Evolutionary conservation across 2,113 vertebrate species (phyloP), one percentile per base, ranked within the genome.

Genomic region (Psittacula cyanocephala): DNA sequence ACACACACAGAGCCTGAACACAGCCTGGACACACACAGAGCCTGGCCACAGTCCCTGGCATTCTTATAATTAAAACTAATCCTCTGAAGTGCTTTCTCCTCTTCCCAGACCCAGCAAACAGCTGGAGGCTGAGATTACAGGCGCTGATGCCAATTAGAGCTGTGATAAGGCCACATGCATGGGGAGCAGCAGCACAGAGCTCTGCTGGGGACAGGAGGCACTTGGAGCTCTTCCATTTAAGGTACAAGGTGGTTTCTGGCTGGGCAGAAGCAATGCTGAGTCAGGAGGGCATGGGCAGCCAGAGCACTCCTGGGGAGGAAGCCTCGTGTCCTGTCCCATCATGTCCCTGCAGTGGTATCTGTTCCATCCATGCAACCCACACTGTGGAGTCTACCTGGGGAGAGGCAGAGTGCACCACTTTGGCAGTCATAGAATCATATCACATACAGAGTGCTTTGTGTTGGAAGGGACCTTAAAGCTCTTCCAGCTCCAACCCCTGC

Each of bases 71-170:
- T 79, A 60, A 43, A 8, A 82, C 87, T 29, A 95, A 96, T 91
- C 91, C 91, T 82, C 93, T 9, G 4, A 63, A 94, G 79, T 35
- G 82, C 85, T 94, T 86, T 71, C 89, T 86, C 46, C 50, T 81
- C 71, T 83, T 62, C 50, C 85, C 85, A 72, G 90, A 37, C 79
- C 33, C 85, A 69, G 86, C 89, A 62, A 89, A 81, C 94, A 96
- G 93, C 95, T 96, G 93, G 89, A 93, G 78, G 63, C 75, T 62
- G 71, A 74, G 81, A 85, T 86, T 93, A 80, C 2, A 16, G 67
- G 5, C 1, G 4, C 84, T 72, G 70, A 91, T 87, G 91, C 81
- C 86, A 91, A 46, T 88, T 70, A 93, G 50, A 78, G 84, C 63
- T 10, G n/a, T 17, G 89, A 4, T 33, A 46, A 85, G 43, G 49